These are phyloP conservation scores for Tholera decimalis DNA, from an alignment of 2,888 invertebrate genomes.

Conservation along the genomic window DNA sequence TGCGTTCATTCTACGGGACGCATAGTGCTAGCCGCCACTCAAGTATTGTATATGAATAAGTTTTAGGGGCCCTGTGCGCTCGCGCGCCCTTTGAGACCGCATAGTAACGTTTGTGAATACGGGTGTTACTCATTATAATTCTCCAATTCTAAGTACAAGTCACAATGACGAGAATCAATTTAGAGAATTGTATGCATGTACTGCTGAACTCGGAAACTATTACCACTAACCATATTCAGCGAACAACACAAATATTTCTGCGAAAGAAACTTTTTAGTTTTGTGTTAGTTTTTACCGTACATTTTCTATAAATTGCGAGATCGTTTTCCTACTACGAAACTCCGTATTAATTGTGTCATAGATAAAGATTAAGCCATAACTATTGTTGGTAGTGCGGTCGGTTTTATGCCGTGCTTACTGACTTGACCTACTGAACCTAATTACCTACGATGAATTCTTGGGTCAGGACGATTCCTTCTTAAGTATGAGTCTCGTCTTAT, in stretches of 20 bases:
- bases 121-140: constrained; percentile 1
- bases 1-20: no score
- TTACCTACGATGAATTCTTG: constrained; percentile 9
- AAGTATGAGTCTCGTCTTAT: neutral
- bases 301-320: constrained; percentile 21
- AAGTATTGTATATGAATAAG: no score
- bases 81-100: no score
- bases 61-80: no score
- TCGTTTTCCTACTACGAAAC: constrained; percentile 27
- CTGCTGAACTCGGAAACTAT: constrained; percentile 71
- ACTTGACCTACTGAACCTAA: constrained; percentile 13
- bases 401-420: constrained; percentile 6
- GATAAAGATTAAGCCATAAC: constrained; percentile 31
- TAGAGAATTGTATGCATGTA: constrained; percentile 70
- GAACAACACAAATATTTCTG: constrained; percentile 73
- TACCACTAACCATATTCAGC: constrained; percentile 70
- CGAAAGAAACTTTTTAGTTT: constrained; percentile 65
- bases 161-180: constrained; percentile 58
- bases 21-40: no score
- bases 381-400: constrained; percentile 4
- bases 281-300: constrained; percentile 5
- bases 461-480: neutral
- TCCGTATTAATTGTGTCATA: constrained; percentile 21
- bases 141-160: constrained; percentile 20
- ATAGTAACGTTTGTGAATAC: no score